Evolutionary conservation across 2,888 invertebrate genomes (phyloP), one percentile per base, ranked within the genome.

Genomic region (Chalcis sispes): DNA sequence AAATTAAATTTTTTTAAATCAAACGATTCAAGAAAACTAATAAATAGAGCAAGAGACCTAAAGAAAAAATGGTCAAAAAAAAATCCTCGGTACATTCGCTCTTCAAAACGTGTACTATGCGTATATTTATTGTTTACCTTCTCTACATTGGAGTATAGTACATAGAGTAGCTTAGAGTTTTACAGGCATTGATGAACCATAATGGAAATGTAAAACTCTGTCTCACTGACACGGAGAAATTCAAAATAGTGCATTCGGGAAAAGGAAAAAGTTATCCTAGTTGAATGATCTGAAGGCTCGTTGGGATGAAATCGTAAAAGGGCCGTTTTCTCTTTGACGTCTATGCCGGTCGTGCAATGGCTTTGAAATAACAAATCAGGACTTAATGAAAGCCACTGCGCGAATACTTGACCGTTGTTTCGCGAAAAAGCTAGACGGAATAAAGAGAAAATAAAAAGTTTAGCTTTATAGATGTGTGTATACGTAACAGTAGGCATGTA

Each of bases 241-340:
- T 74, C 42, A 61, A 69, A 69, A 74, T 27, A 69, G 20, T 42
- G 42, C 18, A 59, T 23, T 27, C 0, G 15, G 1, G 23, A 50
- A 48, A 52, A 15, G 7, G 32, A 72, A 46, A 58, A 46, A 66
- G 46, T 32, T 5, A 67, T 56, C 54, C 23, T 20, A 23, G 23
- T 48, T 50, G 62, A 61, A 64, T 46, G 42, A 46, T 61, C 32
- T 23, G 15, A 32, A n/a, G 25, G 29, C 23, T n/a, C 13, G 50
- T 40, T 58, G 23, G 40, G 66, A 72, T 72, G 52, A 72, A 74
- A 69, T 74, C 36, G 62, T 56, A 62, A 69, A 69, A 69, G 69
- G 54, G 25, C 36, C 69, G 29, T 25, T 65, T 69, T 40, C 36
- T 54, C 74, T 69, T 74, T 74, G 69, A 69, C 20, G 58, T 54